phyloP scores from a whole-genome alignment of 2,888 invertebrate genomes.

The Lathronympha strigana region DNA sequence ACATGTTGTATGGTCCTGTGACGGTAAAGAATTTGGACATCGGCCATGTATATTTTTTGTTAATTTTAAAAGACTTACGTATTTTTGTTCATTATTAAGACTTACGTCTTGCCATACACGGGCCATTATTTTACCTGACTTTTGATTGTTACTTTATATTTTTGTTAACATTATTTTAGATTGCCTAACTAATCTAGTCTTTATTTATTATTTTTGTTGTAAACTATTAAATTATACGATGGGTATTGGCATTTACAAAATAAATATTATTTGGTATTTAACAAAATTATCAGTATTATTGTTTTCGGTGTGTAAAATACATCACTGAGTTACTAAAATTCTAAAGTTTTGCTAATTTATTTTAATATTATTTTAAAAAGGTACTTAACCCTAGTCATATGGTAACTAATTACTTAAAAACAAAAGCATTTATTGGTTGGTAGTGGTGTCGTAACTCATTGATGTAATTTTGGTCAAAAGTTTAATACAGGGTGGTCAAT shows the following conservation, averaged over 20 bases:
- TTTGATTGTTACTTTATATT: constrained; percentile 44
- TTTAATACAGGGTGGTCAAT: not conserved
- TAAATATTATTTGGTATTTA: constrained; percentile 33
- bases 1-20: not conserved
- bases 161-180: constrained; percentile 53
- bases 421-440: constrained; percentile 24
- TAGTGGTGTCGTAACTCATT: constrained; percentile 15
- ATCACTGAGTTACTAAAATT: constrained; percentile 21
- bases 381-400: constrained; percentile 13
- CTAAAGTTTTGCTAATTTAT: not conserved
- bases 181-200: constrained; percentile 64
- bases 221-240: constrained; percentile 43
- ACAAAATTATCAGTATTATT: constrained; percentile 43
- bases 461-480: constrained; percentile 7
- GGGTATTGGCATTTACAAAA: constrained; percentile 45
- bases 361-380: not conserved
- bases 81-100: constrained; percentile 42
- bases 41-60: constrained; percentile 16
- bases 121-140: constrained; percentile 36
- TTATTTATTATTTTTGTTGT: constrained; percentile 44
- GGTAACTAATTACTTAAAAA: constrained; percentile 1
- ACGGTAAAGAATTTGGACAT: not conserved
- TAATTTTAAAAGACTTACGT: constrained; percentile 38
- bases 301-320: constrained; percentile 30
- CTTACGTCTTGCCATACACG: constrained; percentile 32